Evolutionary conservation across 2,113 vertebrate species (phyloP), one percentile per base, ranked within the genome.

Genomic region (Lophotis ruficrista): DNA sequence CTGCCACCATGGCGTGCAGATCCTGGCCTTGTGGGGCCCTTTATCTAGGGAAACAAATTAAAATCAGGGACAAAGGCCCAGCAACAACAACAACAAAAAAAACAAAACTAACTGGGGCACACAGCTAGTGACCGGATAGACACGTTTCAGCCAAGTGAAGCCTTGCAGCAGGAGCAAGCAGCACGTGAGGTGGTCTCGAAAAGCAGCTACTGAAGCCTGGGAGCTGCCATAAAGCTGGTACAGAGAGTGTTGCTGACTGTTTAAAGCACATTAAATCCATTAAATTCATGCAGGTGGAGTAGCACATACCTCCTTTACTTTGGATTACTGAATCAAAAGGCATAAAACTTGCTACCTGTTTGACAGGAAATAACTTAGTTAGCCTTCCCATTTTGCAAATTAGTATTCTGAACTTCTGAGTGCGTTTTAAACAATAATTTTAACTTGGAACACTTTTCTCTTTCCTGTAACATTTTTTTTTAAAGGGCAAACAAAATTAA

Each of bases 231-330:
- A 62, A n/a, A 60, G 60, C 50, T 77, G 76, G 10, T 37, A 53
- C 21, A 43, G 27, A 53, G 18, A 73, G 7, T 12, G 20, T 2
- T 0, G 57, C 19, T 0, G 0, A 48, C 23, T 75, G 31, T 2
- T 45, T 31, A 73, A 33, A 12, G 50, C 6, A 24, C 7, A 30
- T 58, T 69, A 84, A 80, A 81, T 27, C 21, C 19, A 35, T 66
- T 50, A 14, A 70, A 81, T 83, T 54, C 18, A 45, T n/a, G 41
- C 31, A 58, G 13, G 24, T 30, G 47, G n/a, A 88, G 70, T 25
- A 83, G 31, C 47, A 87, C 9, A 25, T 37, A 33, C 21, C 8
- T 61, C 37, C 22, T 82, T 86, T 90, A 66, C 21, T 69, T 81
- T 57, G 35, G 38, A 78, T 68, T 91, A 85, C 11, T 43, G 6